Evolutionary conservation across 2,888 invertebrate species (phyloP).

Genomic region (Marronus borbonicus): DNA sequence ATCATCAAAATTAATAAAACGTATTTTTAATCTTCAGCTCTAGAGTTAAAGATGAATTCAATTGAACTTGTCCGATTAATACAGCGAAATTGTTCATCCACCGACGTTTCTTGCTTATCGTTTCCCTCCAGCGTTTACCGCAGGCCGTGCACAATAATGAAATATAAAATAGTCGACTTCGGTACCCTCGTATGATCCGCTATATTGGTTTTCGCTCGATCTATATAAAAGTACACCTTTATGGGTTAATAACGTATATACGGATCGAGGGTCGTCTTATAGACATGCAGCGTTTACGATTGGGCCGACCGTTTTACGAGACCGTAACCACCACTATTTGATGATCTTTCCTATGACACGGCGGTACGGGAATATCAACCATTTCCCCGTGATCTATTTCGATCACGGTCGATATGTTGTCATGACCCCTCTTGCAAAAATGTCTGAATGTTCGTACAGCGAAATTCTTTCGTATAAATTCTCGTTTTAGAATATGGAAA

Average conservation of each 20-base stretch:
- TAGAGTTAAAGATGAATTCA: too few relatives aligned
- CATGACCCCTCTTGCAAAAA: too few relatives aligned
- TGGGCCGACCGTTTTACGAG: constrained; percentile 5
- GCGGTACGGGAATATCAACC: too few relatives aligned
- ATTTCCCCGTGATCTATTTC: too few relatives aligned
- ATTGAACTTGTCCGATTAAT: too few relatives aligned
- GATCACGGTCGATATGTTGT: too few relatives aligned
- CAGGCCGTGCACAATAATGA: constrained; percentile 58
- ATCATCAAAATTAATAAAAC: too few relatives aligned
- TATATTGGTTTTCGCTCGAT: constrained; percentile 60
- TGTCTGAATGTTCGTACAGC: too few relatives aligned
- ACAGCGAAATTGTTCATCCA: too few relatives aligned
- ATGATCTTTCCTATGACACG: background rate
- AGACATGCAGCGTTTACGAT: constrained; percentile 16
- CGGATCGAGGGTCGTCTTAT: background rate
- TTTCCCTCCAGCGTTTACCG: constrained; percentile 18
- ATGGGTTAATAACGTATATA: background rate
- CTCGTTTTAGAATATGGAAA: too few relatives aligned
- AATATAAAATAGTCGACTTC: constrained; percentile 66
- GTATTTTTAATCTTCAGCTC: too few relatives aligned
- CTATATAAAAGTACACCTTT: constrained; percentile 28
- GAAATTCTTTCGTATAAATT: too few relatives aligned
- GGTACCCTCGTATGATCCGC: constrained; percentile 62
- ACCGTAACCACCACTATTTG: background rate
- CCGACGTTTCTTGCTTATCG: background rate